These are phyloP conservation scores for Eolophus roseicapilla DNA, from an alignment of 2,113 vertebrate genomes.

Conservation along the genomic window DNA sequence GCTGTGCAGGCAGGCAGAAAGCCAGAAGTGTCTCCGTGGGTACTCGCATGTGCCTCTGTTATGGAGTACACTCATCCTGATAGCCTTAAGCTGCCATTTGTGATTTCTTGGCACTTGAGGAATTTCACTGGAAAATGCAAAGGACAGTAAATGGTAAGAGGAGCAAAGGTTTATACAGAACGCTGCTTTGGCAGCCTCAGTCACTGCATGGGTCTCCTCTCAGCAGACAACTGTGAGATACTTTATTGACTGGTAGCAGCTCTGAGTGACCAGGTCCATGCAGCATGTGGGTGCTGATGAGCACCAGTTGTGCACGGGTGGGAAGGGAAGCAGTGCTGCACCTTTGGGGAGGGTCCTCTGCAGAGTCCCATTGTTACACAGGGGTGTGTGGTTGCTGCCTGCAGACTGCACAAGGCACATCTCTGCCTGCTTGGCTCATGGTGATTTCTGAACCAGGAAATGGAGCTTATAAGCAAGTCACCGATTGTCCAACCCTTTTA, in stretches of 20 bases:
- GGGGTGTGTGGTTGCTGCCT: accelerated
- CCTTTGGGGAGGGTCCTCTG: background rate
- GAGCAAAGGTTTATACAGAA: background rate
- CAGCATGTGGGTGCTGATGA: background rate
- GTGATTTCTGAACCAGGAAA: background rate
- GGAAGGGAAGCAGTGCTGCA: background rate
- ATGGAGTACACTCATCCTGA: background rate
- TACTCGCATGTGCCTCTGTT: background rate
- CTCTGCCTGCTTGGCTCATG: background rate
- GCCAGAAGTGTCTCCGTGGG: background rate
- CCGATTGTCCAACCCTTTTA: background rate
- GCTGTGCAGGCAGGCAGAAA: background rate
- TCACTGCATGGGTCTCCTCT: background rate
- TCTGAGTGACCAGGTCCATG: background rate
- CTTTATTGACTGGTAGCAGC: background rate
- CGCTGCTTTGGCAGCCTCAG: background rate
- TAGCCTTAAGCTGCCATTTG: background rate
- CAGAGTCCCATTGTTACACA: accelerated
- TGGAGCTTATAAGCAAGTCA: background rate
- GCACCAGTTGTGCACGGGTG: accelerated
- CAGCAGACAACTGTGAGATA: background rate
- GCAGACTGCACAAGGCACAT: background rate
- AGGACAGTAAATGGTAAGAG: background rate
- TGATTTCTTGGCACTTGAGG: background rate
- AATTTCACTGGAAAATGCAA: background rate